A percentile compares a stretch with the other conserved stretches of the same genome.
These are phyloP conservation scores for Pollimyrus isidori DNA, from an alignment of 2,113 vertebrate species.

Conservation along the genomic window DNA sequence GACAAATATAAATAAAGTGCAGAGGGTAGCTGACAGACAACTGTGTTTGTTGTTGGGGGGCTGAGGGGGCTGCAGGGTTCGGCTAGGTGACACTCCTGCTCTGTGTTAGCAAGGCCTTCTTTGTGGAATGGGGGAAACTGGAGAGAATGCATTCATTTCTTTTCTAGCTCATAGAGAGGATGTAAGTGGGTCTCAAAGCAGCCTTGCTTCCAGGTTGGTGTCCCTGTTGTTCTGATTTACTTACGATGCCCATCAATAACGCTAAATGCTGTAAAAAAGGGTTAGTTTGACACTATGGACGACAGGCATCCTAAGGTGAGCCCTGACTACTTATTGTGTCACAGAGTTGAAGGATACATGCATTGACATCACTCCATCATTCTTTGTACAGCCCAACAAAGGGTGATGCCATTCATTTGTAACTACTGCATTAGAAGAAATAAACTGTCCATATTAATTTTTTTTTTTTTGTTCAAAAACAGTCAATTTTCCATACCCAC, in stretches of 20 bases:
- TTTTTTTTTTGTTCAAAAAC: background rate
- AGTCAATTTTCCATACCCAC: background rate
- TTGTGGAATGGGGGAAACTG: background rate
- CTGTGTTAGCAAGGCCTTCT: constrained; percentile 19
- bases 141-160: background rate
- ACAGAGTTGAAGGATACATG: background rate
- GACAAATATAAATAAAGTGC: constrained; percentile 57
- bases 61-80: constrained; percentile 20
- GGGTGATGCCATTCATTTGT: background rate
- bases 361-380: background rate
- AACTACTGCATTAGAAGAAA: background rate
- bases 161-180: background rate
- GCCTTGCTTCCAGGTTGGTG: background rate
- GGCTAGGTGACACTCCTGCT: constrained; percentile 44
- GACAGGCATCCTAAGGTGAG: background rate
- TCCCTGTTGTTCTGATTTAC: background rate
- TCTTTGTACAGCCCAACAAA: background rate
- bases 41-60: constrained; percentile 53
- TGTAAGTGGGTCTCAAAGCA: background rate
- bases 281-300: background rate
- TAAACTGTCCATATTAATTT: background rate
- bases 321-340: background rate
- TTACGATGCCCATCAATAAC: background rate
- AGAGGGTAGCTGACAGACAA: constrained; percentile 39
- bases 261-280: background rate